A percentile compares a stretch with the other conserved stretches of the same genome.
Conservation (phyloP, 2,113 vertebrate genomes). For the Phaethornis superciliosus region DNA sequence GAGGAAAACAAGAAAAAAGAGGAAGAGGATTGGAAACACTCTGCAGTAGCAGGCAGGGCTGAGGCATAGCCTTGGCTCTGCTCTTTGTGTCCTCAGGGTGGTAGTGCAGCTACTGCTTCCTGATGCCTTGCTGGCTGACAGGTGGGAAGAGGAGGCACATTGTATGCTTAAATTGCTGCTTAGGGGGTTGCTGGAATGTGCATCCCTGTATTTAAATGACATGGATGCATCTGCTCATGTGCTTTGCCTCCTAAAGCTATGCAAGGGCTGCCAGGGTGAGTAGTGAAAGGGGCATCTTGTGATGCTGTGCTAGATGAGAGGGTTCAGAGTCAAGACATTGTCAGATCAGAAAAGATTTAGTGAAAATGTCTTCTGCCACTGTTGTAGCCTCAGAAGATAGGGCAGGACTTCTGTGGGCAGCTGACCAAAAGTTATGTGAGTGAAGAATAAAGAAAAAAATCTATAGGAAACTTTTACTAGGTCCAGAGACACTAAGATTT, state of each 20-base stretch:
- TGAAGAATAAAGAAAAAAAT: neutral
- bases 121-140: fast-evolving
- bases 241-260: neutral
- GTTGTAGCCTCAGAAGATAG: neutral
- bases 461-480: neutral
- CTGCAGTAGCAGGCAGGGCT: neutral
- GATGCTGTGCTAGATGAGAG: neutral
- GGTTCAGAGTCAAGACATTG: neutral
- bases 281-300: neutral
- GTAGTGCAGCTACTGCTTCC: conserved; percentile 37
- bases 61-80: neutral
- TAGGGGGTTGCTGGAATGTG: neutral
- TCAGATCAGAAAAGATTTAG: neutral
- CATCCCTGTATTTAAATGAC: neutral
- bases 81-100: conserved; percentile 41
- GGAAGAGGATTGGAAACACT: neutral
- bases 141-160: neutral
- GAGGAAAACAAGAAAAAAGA: neutral
- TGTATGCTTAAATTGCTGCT: neutral
- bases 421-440: neutral
- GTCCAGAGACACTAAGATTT: neutral
- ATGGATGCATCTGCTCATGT: fast-evolving
- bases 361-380: neutral
- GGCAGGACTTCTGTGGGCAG: neutral
- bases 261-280: neutral